phyloP scores from a whole-genome alignment of 2,888 invertebrate genomes.

The Aleiodes alternator region DNA sequence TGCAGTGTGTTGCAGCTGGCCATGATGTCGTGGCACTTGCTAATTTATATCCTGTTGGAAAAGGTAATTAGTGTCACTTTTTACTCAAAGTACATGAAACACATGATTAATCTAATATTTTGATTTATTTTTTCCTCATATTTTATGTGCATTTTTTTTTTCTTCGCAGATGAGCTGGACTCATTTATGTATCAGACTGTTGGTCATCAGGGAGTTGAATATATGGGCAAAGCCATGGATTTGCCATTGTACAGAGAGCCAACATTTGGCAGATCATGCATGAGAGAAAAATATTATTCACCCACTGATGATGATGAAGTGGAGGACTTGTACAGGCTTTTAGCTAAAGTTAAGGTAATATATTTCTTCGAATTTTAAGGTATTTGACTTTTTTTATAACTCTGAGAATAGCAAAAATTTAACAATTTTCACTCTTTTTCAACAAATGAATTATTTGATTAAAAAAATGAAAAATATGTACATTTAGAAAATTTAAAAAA shows the following conservation, averaged over 20 bases:
- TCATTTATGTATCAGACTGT: constrained; percentile 99
- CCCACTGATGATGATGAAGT: constrained; percentile 95
- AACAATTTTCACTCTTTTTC: constrained; percentile 47
- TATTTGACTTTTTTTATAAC: constrained; percentile 11
- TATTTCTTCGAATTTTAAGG: neutral
- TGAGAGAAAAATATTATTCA: constrained; percentile 86
- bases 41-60: constrained; percentile 91
- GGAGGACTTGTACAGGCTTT: constrained; percentile 93
- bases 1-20: constrained; percentile 97
- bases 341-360: constrained; percentile 84
- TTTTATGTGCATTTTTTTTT: constrained; percentile 37
- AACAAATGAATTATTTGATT: no score
- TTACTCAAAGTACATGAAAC: constrained; percentile 1
- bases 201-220: constrained; percentile 94
- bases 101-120: no score
- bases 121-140: constrained; percentile 39
- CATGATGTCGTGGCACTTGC: constrained; percentile 97
- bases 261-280: constrained; percentile 90
- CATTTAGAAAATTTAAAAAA: no score
- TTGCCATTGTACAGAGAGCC: constrained; percentile 91
- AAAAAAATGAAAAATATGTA: no score
- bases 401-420: constrained; percentile 20
- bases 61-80: constrained; percentile 78
- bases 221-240: constrained; percentile 95
- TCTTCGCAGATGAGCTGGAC: constrained; percentile 88